Evolutionary conservation across 64 coral and sea anemone species (phyloP).

Genomic region (Catalaphyllia jardinei): DNA sequence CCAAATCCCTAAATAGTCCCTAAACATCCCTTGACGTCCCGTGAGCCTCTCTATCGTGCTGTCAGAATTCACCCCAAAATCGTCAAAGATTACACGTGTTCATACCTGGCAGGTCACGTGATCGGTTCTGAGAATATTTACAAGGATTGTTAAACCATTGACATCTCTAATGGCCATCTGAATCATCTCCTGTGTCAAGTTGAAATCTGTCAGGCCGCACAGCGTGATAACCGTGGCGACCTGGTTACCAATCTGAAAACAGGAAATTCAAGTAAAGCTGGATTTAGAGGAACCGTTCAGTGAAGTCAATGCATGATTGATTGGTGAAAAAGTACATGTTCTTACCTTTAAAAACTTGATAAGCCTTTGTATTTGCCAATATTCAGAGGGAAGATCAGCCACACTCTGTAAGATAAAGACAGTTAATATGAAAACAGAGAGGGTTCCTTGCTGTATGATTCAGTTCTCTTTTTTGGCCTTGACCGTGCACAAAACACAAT

Average conservation of each 20-base stretch:
- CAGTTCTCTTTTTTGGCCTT: no score
- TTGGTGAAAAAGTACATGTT: neutral
- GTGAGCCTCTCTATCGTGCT: no score
- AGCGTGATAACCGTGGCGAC: constrained; percentile 84
- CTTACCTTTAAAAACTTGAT: constrained; percentile 84
- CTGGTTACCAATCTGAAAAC: constrained; percentile 84
- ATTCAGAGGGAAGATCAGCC: constrained; percentile 84
- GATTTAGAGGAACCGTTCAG: neutral
- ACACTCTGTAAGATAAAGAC: constrained; percentile 40
- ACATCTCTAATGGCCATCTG: constrained; percentile 94
- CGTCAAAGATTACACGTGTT: no score
- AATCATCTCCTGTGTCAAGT: constrained; percentile 76
- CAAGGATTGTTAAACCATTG: constrained; percentile 70
- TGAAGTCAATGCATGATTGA: neutral
- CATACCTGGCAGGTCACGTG: constrained; percentile 79
- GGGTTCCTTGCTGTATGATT: no score
- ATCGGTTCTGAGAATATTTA: constrained; percentile 87
- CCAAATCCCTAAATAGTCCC: no score
- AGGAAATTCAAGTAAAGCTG: neutral
- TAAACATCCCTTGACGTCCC: no score
- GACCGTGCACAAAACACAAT: no score
- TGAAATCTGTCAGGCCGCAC: constrained; percentile 88
- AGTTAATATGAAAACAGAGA: no score
- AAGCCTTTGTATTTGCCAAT: constrained; percentile 93
- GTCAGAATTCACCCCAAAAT: no score